A percentile compares a stretch with the other conserved stretches of the same genome.
Evolutionary conservation across 1,140 invertebrate species (phyloP).

Genomic region (Tribolium castaneum): DNA sequence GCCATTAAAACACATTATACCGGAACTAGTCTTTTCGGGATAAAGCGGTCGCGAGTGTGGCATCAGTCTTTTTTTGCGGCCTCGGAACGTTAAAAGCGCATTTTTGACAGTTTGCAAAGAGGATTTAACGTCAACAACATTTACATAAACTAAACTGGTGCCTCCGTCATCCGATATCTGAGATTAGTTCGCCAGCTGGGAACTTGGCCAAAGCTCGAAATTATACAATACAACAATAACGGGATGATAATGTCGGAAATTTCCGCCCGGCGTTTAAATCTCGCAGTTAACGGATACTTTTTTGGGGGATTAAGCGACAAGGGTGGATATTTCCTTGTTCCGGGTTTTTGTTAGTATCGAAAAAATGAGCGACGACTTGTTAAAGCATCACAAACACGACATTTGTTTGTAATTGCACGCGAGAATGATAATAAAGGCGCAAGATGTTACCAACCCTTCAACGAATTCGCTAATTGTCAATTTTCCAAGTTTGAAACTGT

Average conservation of each 20-base stretch:
- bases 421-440: too few relatives aligned
- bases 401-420: too few relatives aligned
- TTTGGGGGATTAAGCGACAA: background rate
- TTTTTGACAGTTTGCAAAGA: slow-evolving; percentile 29
- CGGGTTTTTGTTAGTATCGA: too few relatives aligned
- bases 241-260: slow-evolving; percentile 5
- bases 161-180: slow-evolving; percentile 13
- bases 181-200: slow-evolving; percentile 17
- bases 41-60: background rate
- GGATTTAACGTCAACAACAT: slow-evolving; percentile 34
- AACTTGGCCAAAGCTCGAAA: slow-evolving; percentile 20
- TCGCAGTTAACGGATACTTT: background rate
- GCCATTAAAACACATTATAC: slow-evolving; percentile 3
- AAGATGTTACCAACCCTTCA: too few relatives aligned
- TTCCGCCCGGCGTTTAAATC: background rate
- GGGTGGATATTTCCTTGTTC: too few relatives aligned
- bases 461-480: too few relatives aligned
- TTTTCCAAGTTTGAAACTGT: too few relatives aligned
- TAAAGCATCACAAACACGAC: too few relatives aligned
- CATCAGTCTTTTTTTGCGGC: slow-evolving; percentile 16
- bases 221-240: slow-evolving; percentile 19
- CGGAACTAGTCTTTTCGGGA: background rate
- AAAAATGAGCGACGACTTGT: too few relatives aligned
- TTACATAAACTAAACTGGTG: slow-evolving; percentile 30
- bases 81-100: background rate